Base-by-base conservation (phyloP, 1,140 invertebrate genomes). In the Bombus terrestris region DNA sequence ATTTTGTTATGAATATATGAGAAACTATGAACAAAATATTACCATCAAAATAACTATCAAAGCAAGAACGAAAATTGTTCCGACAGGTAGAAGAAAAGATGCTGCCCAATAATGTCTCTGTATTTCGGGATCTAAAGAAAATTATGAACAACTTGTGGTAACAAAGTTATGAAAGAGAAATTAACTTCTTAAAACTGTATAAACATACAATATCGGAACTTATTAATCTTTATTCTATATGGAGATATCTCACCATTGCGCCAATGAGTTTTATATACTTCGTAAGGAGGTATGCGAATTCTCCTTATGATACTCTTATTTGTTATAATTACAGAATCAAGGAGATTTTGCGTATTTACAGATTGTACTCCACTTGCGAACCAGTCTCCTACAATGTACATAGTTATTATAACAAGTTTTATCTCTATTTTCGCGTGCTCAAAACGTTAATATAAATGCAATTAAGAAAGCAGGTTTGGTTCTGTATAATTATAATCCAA, bases 31-130 rank as follows among this genome's bases (percentile, higher is more conserved):
- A 72, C n/a, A 43, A 68, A 37, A 78, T 37, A 59, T 85, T 94
- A 94, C 94, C 94, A 94, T 94, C 12, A 94, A 79, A 66, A 94
- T 75, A 86, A 94, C 81, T 18, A 94, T 81, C 18, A 93, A 18
- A 43, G 89, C 91, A 35, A 93, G 89, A 78, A 94, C 83, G 73
- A 93, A 91, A 74, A 94, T 89, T 25, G 93, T 93, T 39, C 92
- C 93, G 28, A 92, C 71, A 43, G 93, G 93, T 78, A 94, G 64
- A 43, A 94, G 86, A 37, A 93, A 92, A 37, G 93, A 92, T 75
- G 91, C 89, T 28, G 93, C 84, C 90, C 93, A 92, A 85, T 93
- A 93, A 64, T 92, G 90, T 90, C 81, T 90, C 71, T 91, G 91
- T 71, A 92, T 69, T 77, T 91, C 91, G 22, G 89, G 72, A 84